Percentiles rank a stretch among this genome's conserved stretches.
Conservation (phyloP, 1,140 invertebrate genomes). For the Ostrea edulis region DNA sequence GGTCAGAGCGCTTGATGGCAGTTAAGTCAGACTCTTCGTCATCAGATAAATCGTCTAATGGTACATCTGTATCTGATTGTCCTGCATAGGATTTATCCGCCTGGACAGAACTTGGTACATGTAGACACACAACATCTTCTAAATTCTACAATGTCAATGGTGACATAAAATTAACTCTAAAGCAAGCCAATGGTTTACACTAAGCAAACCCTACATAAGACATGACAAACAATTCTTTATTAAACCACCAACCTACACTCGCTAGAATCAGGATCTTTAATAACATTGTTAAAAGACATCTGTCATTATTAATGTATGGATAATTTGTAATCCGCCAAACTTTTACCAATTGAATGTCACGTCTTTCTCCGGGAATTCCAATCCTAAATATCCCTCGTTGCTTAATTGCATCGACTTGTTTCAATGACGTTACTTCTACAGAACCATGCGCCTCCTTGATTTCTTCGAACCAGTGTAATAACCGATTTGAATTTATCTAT, state of each 20-base stretch:
- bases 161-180: too few species aligned
- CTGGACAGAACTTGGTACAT: background rate
- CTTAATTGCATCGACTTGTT: background rate
- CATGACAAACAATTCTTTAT: too few species aligned
- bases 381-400: background rate
- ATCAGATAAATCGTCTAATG: background rate
- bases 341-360: background rate
- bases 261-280: too few species aligned
- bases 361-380: background rate
- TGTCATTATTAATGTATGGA: too few species aligned
- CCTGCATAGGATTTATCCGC: background rate
- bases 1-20: background rate
- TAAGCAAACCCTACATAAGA: too few species aligned
- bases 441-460: background rate
- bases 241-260: too few species aligned
- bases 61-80: background rate
- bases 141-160: background rate
- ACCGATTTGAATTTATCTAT: background rate
- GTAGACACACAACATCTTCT: background rate
- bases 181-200: too few species aligned
- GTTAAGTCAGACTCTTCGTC: background rate
- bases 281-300: too few species aligned
- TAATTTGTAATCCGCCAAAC: background rate
- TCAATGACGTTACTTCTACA: background rate
- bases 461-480: background rate